These are phyloP conservation scores for Litoditis marina DNA, from an alignment of 2,888 invertebrate genomes.

Conservation along the genomic window DNA sequence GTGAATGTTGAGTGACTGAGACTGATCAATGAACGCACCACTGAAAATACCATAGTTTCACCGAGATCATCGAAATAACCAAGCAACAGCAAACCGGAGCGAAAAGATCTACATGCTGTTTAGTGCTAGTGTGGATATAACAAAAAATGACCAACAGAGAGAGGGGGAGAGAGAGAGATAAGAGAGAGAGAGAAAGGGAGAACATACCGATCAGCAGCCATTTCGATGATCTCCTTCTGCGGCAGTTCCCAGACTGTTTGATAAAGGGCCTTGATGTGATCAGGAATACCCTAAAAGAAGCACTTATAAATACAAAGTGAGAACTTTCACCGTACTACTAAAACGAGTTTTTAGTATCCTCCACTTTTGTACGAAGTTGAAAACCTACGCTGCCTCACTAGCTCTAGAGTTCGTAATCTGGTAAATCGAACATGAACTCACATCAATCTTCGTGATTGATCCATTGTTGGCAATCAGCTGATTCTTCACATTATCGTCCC, in stretches of 20 bases:
- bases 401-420: background rate
- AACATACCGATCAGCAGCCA: conserved; percentile 64
- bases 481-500: conserved; percentile 94
- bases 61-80: too few species aligned
- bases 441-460: conserved; percentile 73
- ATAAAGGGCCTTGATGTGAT: conserved; percentile 65
- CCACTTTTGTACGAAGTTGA: too few species aligned
- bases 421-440: background rate
- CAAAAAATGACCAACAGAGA: background rate
- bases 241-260: conserved; percentile 69
- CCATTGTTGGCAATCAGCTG: conserved; percentile 85
- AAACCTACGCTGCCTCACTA: too few species aligned
- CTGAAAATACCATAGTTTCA: conserved; percentile 68
- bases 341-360: too few species aligned
- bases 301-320: too few species aligned
- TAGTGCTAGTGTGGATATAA: too few species aligned
- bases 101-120: too few species aligned
- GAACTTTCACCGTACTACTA: too few species aligned
- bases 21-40: conserved; percentile 96
- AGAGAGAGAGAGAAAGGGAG: conserved; percentile 62
- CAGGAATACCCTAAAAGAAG: conserved; percentile 47
- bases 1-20: conserved; percentile 94
- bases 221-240: conserved; percentile 74
- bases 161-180: background rate
- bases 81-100: too few species aligned